A percentile compares a stretch with the other conserved stretches of the same genome.
These are phyloP conservation scores for Papilio polyxenes DNA, from an alignment of 1,140 invertebrate species.

Conservation along the genomic window DNA sequence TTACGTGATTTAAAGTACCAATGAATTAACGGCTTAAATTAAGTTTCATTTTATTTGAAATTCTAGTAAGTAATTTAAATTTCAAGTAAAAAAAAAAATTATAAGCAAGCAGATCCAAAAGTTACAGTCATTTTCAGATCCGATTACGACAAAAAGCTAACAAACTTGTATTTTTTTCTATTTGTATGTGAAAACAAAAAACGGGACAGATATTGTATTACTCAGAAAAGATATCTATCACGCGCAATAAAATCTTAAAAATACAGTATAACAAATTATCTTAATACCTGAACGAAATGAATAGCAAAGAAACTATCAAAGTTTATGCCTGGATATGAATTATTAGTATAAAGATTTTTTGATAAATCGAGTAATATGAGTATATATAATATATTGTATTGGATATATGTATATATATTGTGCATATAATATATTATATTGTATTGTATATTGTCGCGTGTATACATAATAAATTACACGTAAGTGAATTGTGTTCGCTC, in stretches of 20 bases:
- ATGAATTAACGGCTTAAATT: not conserved
- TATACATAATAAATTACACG: not conserved
- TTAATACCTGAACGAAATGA: not conserved
- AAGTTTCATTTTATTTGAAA: not conserved
- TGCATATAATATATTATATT: no score
- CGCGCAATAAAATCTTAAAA: no score
- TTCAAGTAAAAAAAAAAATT: no score
- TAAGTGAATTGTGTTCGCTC: not conserved
- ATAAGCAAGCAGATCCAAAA: no score
- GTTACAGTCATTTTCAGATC: no score
- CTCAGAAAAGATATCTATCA: not conserved
- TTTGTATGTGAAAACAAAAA: no score
- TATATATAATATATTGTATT: no score
- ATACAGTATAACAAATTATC: not conserved
- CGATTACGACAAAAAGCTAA: no score
- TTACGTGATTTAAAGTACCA: constrained; percentile 3
- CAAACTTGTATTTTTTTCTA: no score
- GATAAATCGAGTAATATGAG: not conserved
- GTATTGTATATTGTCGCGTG: no score
- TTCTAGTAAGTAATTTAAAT: not conserved
- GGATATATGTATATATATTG: no score
- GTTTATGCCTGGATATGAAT: not conserved
- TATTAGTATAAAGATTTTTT: not conserved
- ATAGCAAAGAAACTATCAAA: not conserved
- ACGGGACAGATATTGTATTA: no score